Percentiles rank a stretch among this genome's conserved stretches.
Evolutionary conservation across 2,888 invertebrate genomes (phyloP).

Genomic region (Scaptodrosophila latifasciaeformis): DNA sequence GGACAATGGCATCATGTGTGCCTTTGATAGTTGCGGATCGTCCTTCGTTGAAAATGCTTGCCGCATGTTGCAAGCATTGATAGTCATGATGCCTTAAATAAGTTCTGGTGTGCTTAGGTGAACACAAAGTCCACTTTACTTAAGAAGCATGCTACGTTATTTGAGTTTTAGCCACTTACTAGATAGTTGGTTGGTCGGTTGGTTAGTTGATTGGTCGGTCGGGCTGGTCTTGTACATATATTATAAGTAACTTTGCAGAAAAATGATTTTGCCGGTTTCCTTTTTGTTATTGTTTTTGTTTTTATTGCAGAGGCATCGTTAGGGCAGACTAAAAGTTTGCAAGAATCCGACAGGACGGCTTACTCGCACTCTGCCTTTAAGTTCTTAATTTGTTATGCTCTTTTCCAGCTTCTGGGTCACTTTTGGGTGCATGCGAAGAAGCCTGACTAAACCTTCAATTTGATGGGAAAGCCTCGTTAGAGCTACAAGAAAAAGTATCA

Average conservation of each 20-base stretch:
- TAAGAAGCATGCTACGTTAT: neutral
- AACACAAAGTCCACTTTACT: constrained; percentile 12
- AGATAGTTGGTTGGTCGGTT: too few species aligned
- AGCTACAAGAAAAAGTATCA: too few species aligned
- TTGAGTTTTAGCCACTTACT: neutral
- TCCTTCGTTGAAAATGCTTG: neutral
- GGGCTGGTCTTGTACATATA: too few species aligned
- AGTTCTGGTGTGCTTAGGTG: constrained; percentile 28
- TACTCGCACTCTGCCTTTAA: neutral
- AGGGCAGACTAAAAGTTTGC: neutral
- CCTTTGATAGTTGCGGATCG: too few species aligned
- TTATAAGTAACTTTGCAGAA: too few species aligned
- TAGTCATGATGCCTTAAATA: constrained; percentile 30
- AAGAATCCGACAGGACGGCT: neutral
- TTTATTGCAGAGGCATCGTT: too few species aligned
- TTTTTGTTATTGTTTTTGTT: too few species aligned
- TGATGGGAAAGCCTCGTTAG: too few species aligned
- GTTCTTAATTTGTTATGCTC: constrained; percentile 35
- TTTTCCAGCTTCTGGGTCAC: constrained; percentile 2
- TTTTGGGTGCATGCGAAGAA: too few species aligned
- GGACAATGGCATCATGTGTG: constrained; percentile 46
- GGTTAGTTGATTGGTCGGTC: too few species aligned
- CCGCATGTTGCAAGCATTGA: constrained; percentile 30
- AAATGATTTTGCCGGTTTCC: too few species aligned
- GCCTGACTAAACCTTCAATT: too few species aligned